Evolutionary conservation across 2,888 invertebrate genomes (phyloP), one percentile per base, ranked within the genome.

Genomic region (Anagyrus pseudococci): DNA sequence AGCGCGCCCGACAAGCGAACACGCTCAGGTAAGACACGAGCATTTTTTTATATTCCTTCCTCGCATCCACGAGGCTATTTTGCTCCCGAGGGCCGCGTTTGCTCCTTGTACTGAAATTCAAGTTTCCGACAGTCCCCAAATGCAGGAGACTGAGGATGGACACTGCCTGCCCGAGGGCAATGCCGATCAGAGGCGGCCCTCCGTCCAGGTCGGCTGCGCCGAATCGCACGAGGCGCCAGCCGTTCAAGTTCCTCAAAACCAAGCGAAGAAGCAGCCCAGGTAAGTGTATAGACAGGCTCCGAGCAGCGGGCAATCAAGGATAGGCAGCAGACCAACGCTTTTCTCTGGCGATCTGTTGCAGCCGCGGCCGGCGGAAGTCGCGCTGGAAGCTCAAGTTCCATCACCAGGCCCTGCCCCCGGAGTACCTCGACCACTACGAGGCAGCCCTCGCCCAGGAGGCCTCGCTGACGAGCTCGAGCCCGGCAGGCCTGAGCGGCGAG

Each of bases 341-440:
- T 1, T 7, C 4, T 48, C 29, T 29, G 6, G 10, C 29, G 29
- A 10, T 7, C 8, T 4, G 0, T 59, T 67, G 4, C 73, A 80
- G 79, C 54, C 77, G 83, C 20, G 79, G 80, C 3, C 82, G 88
- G n/a, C 84, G 88, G 74, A 87, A 87, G 78, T 88, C 88, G 47
- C 82, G 89, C 70, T 87, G 90, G 84, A 91, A 91, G 78, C 83
- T 92, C 53, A 89, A 91, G 76, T 91, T 92, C 77, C 91, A 92
- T 73, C 91, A 92, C 76, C 91, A 92, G 77, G 91, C 91, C 0
- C 77, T 91, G 58, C 91, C 91, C 0, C 88, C 90, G 17, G 91
- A 91, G 76, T 91, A 91, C 75, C 84, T 91, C 56, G 90, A 90
- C 72, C 91, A 91, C 75, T 91, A 91, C 82, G 90, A 91, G 78